These are phyloP conservation scores for Leptura quadrifasciata DNA, from an alignment of 2,888 invertebrate species.

Conservation along the genomic window DNA sequence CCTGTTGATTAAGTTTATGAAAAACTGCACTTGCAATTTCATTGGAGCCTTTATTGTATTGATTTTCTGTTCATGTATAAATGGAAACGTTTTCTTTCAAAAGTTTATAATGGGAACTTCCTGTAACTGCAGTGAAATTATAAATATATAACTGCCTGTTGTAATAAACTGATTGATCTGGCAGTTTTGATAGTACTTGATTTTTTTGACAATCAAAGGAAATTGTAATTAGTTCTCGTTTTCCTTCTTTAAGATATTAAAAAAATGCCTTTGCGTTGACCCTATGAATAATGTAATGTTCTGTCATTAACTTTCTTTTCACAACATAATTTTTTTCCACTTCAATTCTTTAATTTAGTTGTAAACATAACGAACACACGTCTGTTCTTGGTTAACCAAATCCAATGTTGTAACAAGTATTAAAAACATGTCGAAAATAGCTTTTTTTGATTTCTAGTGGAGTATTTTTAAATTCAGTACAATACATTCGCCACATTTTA, in stretches of 20 bases:
- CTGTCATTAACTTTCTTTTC: conserved; percentile 36
- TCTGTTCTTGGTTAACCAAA: conserved; percentile 40
- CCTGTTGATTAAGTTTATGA: conserved; percentile 8
- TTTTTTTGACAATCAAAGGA: conserved; percentile 50
- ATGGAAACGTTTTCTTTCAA: conserved; percentile 38
- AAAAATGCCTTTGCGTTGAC: conserved; percentile 41
- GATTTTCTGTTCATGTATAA: conserved; percentile 43
- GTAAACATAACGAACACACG: conserved; percentile 45
- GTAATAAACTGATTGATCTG: conserved; percentile 52
- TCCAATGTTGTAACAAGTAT: conserved; percentile 31
- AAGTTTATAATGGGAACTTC: conserved; percentile 28
- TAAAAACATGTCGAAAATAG: conserved; percentile 32
- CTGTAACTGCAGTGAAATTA: conserved; percentile 46
- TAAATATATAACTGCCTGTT: conserved; percentile 52
- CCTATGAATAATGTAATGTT: conserved; percentile 38
- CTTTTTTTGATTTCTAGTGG: conserved; percentile 34
- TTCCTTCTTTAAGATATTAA: conserved; percentile 29
- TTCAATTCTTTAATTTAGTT: conserved; percentile 40
- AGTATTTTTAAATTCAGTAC: neutral
- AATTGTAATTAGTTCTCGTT: conserved; percentile 30
- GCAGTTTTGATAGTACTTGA: conserved; percentile 48
- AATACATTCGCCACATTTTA: conserved; percentile 41
- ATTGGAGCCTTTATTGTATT: conserved; percentile 40
- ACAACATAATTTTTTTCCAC: conserved; percentile 34
- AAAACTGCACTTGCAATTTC: conserved; percentile 39